Base-by-base conservation (phyloP, 2,797 vertebrate species). In the Gymnothorax reevesii region DNA sequence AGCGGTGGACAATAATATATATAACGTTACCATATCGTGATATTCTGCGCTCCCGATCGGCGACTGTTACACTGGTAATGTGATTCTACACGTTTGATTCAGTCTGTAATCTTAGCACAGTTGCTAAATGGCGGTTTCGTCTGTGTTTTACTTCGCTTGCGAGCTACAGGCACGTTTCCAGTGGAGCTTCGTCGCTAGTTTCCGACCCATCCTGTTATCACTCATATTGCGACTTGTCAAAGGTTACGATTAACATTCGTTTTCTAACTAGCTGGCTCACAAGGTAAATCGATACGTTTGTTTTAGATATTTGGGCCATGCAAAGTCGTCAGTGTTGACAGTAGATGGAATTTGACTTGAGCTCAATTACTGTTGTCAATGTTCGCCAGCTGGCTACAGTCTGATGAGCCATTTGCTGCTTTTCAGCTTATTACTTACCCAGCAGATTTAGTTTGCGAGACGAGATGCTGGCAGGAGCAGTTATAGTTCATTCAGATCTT, bases 1-100 rank as follows among this genome's bases (percentile, higher is more conserved):
- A 52, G 20, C 5, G 42, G 66, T 57, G 82, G 73, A 33, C 22
- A 15, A 49, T 1, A 25, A 33, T 52, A 20, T n/a, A n/a, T 69
- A 25, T 27, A 71, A 69, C 12, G 27, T 27, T 27, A 15, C 10
- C 12, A n/a, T 64, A 75, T 59, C 33, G 10, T n/a, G 17, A 27
- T 57, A 7, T 6, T 8, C 60, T 57, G 9, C 55, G 8, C 73
- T 10, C 49, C 49, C 13, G 22, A 57, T 84, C 57, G 57, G 55
- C 73, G 20, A 75, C 54, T 75, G 77, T 27, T 57, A 62, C 55
- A 84, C 27, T 7, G 62, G 60, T 85, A 85, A 85, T 42, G n/a
- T 87, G 4, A 7, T 55, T 54, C 33, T 7, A 52, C 49, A 54
- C 52, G 54, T 79, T 0, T 66, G 15, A 22, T n/a, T 17, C 22